Conservation (phyloP, 2,797 vertebrate species). For the Siniperca undulata region DNA sequence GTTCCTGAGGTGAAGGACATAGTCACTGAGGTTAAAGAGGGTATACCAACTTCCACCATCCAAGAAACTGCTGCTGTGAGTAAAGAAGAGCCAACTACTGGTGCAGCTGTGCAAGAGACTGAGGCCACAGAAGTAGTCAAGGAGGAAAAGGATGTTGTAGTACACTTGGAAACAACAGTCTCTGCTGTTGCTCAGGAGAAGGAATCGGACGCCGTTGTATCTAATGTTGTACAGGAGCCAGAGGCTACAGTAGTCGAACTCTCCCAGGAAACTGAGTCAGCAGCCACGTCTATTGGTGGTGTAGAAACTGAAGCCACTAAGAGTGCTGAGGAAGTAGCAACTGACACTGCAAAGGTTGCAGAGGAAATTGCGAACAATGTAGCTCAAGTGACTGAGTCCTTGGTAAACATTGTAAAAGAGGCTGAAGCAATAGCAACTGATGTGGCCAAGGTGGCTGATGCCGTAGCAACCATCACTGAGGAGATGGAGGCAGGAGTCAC, state of each 20-base stretch:
- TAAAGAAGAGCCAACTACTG: conserved; percentile 25
- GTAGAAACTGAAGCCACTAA: conserved; percentile 24
- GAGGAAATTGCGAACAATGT: conserved; percentile 31
- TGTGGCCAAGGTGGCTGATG: conserved; percentile 41
- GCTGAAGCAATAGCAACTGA: conserved; percentile 39
- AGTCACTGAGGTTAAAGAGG: conserved; percentile 26
- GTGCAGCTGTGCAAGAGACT: background rate
- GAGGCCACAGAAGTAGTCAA: conserved; percentile 20
- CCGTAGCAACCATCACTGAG: conserved; percentile 20
- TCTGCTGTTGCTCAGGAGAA: conserved; percentile 27
- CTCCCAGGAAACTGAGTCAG: conserved; percentile 27
- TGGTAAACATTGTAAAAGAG: conserved; percentile 39
- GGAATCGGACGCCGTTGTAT: conserved; percentile 21
- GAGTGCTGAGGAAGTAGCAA: conserved; percentile 3
- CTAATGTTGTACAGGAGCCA: conserved; percentile 13
- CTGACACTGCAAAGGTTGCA: conserved; percentile 24
- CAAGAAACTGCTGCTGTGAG: conserved; percentile 21
- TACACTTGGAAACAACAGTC: conserved; percentile 13
- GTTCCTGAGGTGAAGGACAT: conserved; percentile 39
- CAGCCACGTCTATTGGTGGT: background rate
- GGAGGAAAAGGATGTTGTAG: conserved; percentile 14
- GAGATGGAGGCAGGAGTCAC: conserved; percentile 28
- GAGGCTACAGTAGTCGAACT: background rate
- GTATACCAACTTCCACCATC: background rate
- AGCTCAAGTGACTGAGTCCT: conserved; percentile 28